Conservation (phyloP, 1,140 invertebrate genomes). For the Belonocnema kinseyi region DNA sequence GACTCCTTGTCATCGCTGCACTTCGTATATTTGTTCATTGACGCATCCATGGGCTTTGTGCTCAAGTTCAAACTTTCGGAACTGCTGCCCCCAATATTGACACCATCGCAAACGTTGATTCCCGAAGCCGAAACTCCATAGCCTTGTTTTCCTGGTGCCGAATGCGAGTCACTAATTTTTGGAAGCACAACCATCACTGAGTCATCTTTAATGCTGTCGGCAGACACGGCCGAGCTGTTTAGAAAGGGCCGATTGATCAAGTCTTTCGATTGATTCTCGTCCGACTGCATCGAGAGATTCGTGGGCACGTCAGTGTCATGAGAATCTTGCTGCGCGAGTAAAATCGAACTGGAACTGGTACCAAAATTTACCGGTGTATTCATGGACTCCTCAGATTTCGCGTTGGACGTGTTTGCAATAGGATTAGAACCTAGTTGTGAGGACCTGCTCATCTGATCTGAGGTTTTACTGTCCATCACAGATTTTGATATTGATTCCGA, state of each 20-base stretch:
- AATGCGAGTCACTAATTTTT: conserved; percentile 47
- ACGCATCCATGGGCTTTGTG: conserved; percentile 55
- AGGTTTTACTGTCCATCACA: conserved; percentile 53
- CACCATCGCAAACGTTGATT: conserved; percentile 10
- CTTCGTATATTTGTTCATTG: conserved; percentile 60
- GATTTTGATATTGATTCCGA: conserved; percentile 44
- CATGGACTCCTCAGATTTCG: conserved; percentile 11
- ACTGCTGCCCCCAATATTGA: conserved; percentile 33
- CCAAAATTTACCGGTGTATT: conserved; percentile 59
- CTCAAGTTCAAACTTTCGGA: conserved; percentile 69
- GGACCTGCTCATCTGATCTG: conserved; percentile 45
- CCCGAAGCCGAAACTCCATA: not conserved
- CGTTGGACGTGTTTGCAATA: conserved; percentile 39
- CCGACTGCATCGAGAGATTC: conserved; percentile 70
- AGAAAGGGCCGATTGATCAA: conserved; percentile 22
- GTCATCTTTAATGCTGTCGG: conserved; percentile 50
- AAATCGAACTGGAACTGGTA: conserved; percentile 46
- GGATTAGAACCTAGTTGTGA: conserved; percentile 44
- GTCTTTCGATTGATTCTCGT: conserved; percentile 55
- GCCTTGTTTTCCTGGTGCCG: not conserved
- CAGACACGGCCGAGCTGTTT: conserved; percentile 31
- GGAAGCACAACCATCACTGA: conserved; percentile 46
- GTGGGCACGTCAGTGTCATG: conserved; percentile 65
- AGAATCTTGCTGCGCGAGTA: conserved; percentile 47
- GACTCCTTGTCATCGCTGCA: conserved; percentile 59